phyloP scores from a whole-genome alignment of 2,888 invertebrate species.

The Ophraella communa region DNA sequence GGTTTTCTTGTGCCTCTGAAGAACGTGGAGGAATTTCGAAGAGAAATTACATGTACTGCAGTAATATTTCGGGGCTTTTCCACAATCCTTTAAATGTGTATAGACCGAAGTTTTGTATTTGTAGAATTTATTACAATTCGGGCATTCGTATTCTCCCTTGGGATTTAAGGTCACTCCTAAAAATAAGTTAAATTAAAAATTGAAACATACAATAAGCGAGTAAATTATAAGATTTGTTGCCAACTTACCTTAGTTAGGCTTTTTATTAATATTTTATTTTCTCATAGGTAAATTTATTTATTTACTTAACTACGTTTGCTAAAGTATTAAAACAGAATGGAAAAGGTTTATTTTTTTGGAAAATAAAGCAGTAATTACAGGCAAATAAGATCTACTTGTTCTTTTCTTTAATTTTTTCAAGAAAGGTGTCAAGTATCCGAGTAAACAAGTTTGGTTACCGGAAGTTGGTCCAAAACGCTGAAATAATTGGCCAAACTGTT shows the following conservation, averaged over 20 bases:
- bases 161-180: constrained; percentile 5
- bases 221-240: neutral
- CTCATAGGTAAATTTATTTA: neutral
- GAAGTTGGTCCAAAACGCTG: too few species aligned
- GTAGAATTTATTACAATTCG: constrained; percentile 77
- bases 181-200: neutral
- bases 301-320: too few species aligned
- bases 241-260: neutral
- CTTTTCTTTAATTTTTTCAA: too few species aligned
- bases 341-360: too few species aligned
- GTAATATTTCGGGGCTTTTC: constrained; percentile 50
- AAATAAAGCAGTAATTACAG: too few species aligned
- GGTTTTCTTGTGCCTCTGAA: constrained; percentile 45
- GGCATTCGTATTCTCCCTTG: constrained; percentile 59
- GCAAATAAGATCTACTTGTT: too few species aligned
- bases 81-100: constrained; percentile 76
- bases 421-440: too few species aligned
- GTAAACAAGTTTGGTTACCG: too few species aligned
- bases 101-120: constrained; percentile 77
- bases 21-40: constrained; percentile 47
- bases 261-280: too few species aligned
- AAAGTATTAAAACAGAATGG: too few species aligned
- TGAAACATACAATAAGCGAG: neutral
- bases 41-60: constrained; percentile 47
- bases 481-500: too few species aligned